Base-by-base conservation (phyloP, 2,888 invertebrate genomes). In the Lycaena phlaeas region DNA sequence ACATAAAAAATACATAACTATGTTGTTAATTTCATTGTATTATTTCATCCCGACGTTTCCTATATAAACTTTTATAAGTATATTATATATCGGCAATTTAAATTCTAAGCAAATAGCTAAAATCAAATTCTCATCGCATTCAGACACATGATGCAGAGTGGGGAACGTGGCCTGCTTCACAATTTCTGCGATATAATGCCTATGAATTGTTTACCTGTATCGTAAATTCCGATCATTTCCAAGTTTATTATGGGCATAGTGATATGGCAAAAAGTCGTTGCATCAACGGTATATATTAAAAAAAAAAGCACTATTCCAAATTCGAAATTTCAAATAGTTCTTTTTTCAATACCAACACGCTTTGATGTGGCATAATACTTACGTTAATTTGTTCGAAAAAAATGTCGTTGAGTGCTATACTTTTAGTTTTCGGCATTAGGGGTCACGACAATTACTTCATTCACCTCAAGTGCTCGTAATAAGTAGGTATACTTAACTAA, bases 151-250 rank as follows among this genome's bases (percentile, higher is more conserved):
- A 55, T 52, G 57, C 50, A 49, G 48, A 50, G 47, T 46, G 46
- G 56, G 56, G 55, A 51, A 75, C 76, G 74, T 74, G 77, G 57
- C 44, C 44, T 48, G 73, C 58, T 64, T 75, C 58, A 60, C 64
- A 65, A 73, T 69, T 60, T 61, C 51, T 44, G 45, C 44, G 53
- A 36, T 40, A 46, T 44, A 44, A 48, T 40, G 42, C 41, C 43
- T 47, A 49, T 41, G n/a, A n/a, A n/a, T n/a, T 43, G 43, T 49
- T 49, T 49, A 43, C 49, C 43, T 49, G 43, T 41, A 45, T 46
- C 46, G 26, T n/a, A n/a, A n/a, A n/a, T n/a, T n/a, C n/a, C 43
- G 42, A 43, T 42, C 40, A 45, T 39, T 38, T 38, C 38, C 38
- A 10, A 28, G 38, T 38, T 29, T 29, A 22, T 29, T 17, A 29